Conservation (phyloP, 1,140 invertebrate species). For the Hydropsyche tenuis region DNA sequence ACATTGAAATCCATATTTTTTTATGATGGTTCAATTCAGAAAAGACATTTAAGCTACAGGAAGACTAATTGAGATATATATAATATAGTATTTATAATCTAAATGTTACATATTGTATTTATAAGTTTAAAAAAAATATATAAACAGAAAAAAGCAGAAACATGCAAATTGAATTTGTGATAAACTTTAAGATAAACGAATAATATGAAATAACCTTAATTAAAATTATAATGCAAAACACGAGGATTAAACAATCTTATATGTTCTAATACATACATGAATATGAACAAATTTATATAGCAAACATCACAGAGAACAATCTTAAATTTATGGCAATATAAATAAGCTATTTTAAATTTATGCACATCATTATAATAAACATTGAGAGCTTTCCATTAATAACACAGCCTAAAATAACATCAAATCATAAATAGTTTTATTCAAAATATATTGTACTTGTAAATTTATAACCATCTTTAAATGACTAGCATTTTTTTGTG, state of each 20-base stretch:
- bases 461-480: neutral
- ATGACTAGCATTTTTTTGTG: conserved; percentile 23
- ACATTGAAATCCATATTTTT: neutral
- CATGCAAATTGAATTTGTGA: conserved; percentile 1
- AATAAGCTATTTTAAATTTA: conserved; percentile 19
- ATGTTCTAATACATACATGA: no score
- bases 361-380: neutral
- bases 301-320: conserved; percentile 28
- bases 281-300: neutral
- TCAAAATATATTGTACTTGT: neutral
- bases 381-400: conserved; percentile 25
- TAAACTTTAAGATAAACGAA: neutral
- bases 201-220: neutral
- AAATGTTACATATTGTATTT: no score
- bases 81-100: no score
- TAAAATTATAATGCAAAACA: neutral
- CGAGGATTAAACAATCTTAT: neutral
- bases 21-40: neutral
- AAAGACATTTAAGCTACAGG: neutral
- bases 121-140: no score
- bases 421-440: no score
- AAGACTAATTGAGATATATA: neutral
- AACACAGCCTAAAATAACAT: conserved; percentile 15
- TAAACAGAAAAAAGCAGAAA: no score
- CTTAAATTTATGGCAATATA: conserved; percentile 23